Conservation (phyloP, 2,113 vertebrate genomes). For the Toxostoma redivivum region DNA sequence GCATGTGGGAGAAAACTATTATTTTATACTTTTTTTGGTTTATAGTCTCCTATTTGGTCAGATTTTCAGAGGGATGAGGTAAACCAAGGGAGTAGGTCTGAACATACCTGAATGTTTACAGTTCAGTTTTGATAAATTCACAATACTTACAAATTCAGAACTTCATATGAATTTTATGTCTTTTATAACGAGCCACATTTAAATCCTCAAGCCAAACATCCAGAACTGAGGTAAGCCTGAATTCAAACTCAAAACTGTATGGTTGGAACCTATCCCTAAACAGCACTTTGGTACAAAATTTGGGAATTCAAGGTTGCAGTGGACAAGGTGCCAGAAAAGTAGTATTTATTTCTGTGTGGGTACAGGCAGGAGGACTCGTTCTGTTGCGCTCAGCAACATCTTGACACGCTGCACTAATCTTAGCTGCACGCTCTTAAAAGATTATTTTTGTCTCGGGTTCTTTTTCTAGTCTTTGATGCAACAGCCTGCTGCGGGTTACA, state of each 20-base stretch:
- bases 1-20: rapidly evolving
- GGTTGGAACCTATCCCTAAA: not conserved
- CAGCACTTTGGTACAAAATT: not conserved
- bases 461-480: constrained; percentile 35
- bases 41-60: not conserved
- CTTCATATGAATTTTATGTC: not conserved
- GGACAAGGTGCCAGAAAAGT: not conserved
- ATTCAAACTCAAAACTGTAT: not conserved
- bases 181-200: not conserved
- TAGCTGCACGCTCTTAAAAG: constrained; percentile 23
- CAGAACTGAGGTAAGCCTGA: not conserved
- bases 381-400: constrained; percentile 19
- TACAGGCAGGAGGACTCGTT: not conserved
- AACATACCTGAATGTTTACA: not conserved
- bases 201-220: not conserved
- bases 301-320: not conserved
- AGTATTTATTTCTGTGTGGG: not conserved
- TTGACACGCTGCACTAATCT: constrained; percentile 19
- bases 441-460: constrained; percentile 51
- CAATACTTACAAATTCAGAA: not conserved
- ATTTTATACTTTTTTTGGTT: not conserved
- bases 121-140: not conserved
- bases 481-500: constrained; percentile 6
- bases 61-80: not conserved
- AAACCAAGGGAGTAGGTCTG: not conserved